These are phyloP conservation scores for Tinamus major DNA, from an alignment of 2,797 vertebrate genomes.

Conservation along the genomic window DNA sequence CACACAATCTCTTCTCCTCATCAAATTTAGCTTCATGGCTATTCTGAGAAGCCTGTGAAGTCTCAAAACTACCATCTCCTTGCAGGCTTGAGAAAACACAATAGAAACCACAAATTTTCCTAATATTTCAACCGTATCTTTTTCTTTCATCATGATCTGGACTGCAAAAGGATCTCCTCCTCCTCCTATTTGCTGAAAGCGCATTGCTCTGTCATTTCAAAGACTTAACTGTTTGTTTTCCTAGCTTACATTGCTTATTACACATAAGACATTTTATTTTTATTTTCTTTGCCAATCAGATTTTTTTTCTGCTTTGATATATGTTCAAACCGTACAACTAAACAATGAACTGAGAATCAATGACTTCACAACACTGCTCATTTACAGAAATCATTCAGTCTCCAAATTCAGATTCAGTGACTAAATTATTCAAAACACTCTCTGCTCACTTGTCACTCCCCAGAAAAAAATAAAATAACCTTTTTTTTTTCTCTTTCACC, in stretches of 20 bases:
- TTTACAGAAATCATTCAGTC: neutral
- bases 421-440: neutral
- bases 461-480: neutral
- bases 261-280: neutral
- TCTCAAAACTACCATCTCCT: neutral
- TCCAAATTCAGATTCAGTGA: neutral
- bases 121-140: neutral
- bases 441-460: neutral
- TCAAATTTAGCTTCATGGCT: neutral
- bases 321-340: neutral
- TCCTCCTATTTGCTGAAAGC: neutral
- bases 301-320: neutral
- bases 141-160: neutral
- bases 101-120: fast-evolving
- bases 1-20: neutral
- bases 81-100: neutral
- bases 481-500: neutral
- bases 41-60: neutral
- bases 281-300: neutral
- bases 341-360: neutral
- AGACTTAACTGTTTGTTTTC: neutral
- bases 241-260: neutral
- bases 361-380: neutral
- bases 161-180: neutral
- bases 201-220: neutral